Evolutionary conservation across 2,113 vertebrate species (phyloP).

Genomic region (Poecilia latipinna): DNA sequence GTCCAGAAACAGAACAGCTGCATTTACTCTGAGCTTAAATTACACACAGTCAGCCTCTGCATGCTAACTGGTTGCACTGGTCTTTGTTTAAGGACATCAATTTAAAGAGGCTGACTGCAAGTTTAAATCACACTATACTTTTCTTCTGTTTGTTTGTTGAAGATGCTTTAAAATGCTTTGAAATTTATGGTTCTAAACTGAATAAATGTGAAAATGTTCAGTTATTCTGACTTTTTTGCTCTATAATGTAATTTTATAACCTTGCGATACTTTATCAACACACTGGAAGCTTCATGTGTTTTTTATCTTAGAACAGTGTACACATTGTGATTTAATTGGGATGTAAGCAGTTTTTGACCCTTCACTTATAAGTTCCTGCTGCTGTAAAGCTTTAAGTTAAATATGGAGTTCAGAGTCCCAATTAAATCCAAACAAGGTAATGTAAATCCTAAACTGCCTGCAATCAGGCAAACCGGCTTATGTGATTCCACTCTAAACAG

Average conservation of each 20-base stretch:
- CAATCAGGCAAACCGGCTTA: slow-evolving; percentile 55
- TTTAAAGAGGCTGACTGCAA: too few relatives aligned
- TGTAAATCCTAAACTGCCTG: slow-evolving; percentile 55
- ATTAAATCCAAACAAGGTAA: slow-evolving; percentile 67
- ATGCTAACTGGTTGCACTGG: background rate
- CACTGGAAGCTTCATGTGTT: background rate
- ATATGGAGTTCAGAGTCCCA: slow-evolving; percentile 51
- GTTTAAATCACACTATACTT: too few relatives aligned
- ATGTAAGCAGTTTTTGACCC: background rate
- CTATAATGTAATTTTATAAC: background rate
- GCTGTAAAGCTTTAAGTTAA: slow-evolving; percentile 56
- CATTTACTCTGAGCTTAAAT: background rate
- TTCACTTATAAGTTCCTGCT: slow-evolving; percentile 28
- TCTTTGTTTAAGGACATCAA: too few relatives aligned
- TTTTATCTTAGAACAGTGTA: background rate
- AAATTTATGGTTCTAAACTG: too few relatives aligned
- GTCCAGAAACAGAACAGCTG: background rate
- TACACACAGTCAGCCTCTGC: background rate
- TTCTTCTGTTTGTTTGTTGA: too few relatives aligned
- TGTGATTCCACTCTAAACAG: slow-evolving; percentile 52
- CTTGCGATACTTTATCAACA: too few relatives aligned
- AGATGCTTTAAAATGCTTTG: background rate
- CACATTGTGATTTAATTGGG: slow-evolving; percentile 1
- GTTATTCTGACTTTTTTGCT: background rate
- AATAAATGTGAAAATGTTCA: too few relatives aligned